Percentiles rank a stretch among this genome's conserved stretches.
Evolutionary conservation across 2,797 vertebrate species (phyloP).

Genomic region (Monodelphis domestica): DNA sequence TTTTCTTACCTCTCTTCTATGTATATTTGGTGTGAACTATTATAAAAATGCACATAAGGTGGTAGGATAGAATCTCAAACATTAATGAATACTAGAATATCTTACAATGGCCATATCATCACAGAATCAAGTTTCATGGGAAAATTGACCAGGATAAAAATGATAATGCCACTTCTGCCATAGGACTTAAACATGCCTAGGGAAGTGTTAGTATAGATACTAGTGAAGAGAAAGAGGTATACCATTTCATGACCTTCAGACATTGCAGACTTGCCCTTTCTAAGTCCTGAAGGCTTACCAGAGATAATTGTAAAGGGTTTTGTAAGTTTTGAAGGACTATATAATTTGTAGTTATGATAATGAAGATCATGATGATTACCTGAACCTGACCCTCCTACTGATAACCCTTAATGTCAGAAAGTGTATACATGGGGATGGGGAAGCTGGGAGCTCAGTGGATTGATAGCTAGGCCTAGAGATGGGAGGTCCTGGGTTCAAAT

Average conservation of each 20-base stretch:
- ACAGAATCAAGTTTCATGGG: not conserved
- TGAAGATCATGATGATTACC: not conserved
- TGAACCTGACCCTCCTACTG: not conserved
- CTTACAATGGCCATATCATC: not conserved
- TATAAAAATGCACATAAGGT: not conserved
- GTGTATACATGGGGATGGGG: too few relatives aligned
- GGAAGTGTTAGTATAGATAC: not conserved
- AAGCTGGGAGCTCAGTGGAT: too few relatives aligned
- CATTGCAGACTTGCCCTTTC: not conserved
- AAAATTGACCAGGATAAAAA: not conserved
- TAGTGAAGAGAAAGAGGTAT: not conserved
- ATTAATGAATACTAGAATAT: not conserved
- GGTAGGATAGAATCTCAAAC: not conserved
- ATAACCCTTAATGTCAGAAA: not conserved
- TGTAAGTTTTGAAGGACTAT: not conserved
- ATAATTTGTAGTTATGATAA: not conserved
- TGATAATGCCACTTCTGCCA: not conserved
- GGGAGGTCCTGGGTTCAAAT: too few relatives aligned
- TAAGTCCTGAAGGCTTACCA: not conserved
- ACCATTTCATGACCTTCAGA: not conserved
- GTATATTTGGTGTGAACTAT: not conserved
- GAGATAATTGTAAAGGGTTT: not conserved
- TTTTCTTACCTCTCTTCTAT: not conserved
- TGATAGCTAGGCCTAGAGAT: too few relatives aligned
- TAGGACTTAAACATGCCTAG: not conserved